phyloP scores from a whole-genome alignment of 2,888 invertebrate species.

The Pinctada fucata region DNA sequence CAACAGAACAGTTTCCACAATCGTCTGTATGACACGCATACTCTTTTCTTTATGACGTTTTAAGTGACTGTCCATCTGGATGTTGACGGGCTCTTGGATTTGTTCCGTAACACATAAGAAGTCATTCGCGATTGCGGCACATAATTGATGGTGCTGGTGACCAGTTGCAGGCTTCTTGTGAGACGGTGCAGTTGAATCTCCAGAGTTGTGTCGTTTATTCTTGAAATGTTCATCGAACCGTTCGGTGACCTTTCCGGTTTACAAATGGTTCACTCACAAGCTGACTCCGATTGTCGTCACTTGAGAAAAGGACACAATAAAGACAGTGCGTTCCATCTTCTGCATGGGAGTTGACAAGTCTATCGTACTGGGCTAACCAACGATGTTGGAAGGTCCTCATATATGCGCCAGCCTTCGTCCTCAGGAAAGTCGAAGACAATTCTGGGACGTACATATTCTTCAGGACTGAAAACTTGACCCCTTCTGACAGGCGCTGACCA shows the following conservation, averaged over 20 bases:
- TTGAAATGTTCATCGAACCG: not conserved
- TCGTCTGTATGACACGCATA: not conserved
- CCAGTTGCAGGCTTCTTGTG: not conserved
- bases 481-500: not conserved
- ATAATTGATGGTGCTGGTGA: not conserved
- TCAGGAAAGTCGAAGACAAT: not conserved
- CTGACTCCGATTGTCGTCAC: not conserved
- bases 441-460: not conserved
- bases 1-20: not conserved
- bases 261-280: not conserved
- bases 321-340: not conserved
- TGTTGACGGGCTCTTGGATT: not conserved
- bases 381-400: conserved; percentile 1
- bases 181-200: not conserved
- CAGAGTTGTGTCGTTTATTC: not conserved
- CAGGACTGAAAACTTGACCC: not conserved
- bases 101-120: not conserved
- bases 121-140: not conserved
- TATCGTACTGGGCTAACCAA: not conserved
- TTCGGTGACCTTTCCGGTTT: not conserved
- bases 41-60: not conserved
- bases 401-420: not conserved
- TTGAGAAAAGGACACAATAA: not conserved
- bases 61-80: not conserved
- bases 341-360: not conserved